Base-by-base conservation (phyloP, 1,140 invertebrate species). In the Temnothorax curvispinosus region DNA sequence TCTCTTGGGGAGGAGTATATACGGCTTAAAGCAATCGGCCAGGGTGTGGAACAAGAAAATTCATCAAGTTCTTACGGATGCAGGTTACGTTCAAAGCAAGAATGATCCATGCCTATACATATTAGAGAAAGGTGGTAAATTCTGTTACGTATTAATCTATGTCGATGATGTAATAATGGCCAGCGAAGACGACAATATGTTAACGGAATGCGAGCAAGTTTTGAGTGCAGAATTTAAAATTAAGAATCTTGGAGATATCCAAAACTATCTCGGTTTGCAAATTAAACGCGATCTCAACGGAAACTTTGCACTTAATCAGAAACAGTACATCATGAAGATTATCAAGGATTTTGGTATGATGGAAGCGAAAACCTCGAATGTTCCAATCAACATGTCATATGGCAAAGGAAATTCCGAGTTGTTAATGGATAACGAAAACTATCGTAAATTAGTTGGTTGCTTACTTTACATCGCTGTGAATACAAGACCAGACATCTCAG, bases 401-500 rank as follows among this genome's bases (percentile, higher is more conserved):
- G 47, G 47, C 15, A 56, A 54, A 89, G 74, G 80, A 27, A 77
- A 80, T 74, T 69, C 62, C 35, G 32, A 58, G 38, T 64, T n/a
- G 9, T 62, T 87, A 35, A 72, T n/a, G 38, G 38, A 41, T 35
- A 80, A 65, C 44, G 38, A 82, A 87, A 2, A 80, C 21, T 95
- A 93, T 86, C 90, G 87, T 27, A 86, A 94, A 50, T 27, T 93
- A 44, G 90, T 95, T 44, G 93, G 94, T 44, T 72, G 88, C 41
- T 85, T 96, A 9, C 82, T 95, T 67, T 95, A 95, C 86, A 58
- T 95, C 13, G 86, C 93, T 54, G 72, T 92, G 2, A 88, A 89
- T 15, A 93, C 94, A 2, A 65, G 95, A 65, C 94, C 93, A 41
- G 94, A 96, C 85, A 94, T 95, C 8, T 72, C 92, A 3, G 93